Percentiles rank a stretch among this genome's conserved stretches.
Conservation (phyloP, 2,113 vertebrate genomes). For the Lipotes vexillifer region DNA sequence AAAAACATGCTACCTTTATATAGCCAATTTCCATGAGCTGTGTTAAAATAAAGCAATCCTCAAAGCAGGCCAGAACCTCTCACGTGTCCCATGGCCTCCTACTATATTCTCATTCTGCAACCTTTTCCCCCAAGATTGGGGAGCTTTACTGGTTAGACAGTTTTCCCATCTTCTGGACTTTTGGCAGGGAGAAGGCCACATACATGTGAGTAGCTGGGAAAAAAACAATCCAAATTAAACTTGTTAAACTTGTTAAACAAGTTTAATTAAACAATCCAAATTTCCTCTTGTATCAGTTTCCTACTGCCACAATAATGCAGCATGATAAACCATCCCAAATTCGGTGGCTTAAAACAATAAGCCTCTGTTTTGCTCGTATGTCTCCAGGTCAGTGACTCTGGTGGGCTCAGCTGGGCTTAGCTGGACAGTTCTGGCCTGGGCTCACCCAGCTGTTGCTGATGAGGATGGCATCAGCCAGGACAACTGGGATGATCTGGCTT, state of each 20-base stretch:
- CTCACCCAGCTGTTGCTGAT: background rate
- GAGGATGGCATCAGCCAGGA: background rate
- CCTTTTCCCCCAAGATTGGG: background rate
- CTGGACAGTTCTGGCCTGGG: background rate
- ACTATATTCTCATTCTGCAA: background rate
- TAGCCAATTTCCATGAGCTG: no score
- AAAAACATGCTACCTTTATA: background rate
- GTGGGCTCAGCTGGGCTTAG: background rate
- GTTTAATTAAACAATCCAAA: background rate
- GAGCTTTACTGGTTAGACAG: background rate
- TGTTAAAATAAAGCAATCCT: background rate
- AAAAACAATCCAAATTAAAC: background rate
- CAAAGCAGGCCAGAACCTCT: background rate
- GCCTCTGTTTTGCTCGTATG: background rate
- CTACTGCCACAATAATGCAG: background rate
- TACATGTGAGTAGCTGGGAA: background rate
- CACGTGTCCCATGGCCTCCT: accelerated
- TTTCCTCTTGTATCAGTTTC: background rate
- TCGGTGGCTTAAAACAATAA: background rate
- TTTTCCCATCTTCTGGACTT: background rate
- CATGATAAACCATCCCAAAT: background rate
- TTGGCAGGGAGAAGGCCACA: background rate
- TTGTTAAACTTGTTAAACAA: no score
- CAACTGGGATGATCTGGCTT: background rate
- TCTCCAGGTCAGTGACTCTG: background rate